Conservation (phyloP, 2,888 invertebrate species). For the Nysson spinosus region DNA sequence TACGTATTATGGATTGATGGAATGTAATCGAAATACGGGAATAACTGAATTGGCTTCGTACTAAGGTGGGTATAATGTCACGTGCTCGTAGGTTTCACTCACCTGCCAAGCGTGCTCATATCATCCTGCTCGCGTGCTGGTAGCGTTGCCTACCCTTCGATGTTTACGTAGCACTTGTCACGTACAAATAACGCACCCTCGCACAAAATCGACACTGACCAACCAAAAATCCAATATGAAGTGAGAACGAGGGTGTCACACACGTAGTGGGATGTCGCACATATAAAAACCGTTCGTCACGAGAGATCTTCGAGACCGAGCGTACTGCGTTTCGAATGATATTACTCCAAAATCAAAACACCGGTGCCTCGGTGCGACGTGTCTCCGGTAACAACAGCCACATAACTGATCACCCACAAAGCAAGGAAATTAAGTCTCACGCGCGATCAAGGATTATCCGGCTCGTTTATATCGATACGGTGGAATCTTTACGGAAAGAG, state of each 20-base stretch:
- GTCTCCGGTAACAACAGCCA: conserved; percentile 5
- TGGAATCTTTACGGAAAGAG: no score
- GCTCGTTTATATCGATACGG: not conserved
- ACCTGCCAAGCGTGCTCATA: conserved; percentile 77
- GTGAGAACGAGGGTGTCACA: conserved; percentile 9
- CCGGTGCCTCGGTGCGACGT: not conserved
- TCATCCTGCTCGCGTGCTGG: conserved; percentile 71
- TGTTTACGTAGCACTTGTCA: conserved; percentile 56
- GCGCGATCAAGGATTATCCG: not conserved
- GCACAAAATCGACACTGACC: conserved; percentile 55
- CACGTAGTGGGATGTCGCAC: conserved; percentile 2
- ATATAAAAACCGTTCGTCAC: not conserved
- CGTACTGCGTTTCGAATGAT: not conserved
- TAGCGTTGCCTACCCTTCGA: conserved; percentile 53
- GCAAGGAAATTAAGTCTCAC: not conserved
- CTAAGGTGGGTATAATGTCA: no score
- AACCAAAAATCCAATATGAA: conserved; percentile 32
- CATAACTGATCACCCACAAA: conserved; percentile 20
- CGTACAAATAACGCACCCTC: conserved; percentile 50
- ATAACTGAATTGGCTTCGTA: no score
- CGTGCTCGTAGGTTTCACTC: conserved; percentile 63
- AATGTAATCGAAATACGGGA: no score
- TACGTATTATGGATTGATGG: no score
- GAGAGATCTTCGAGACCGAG: not conserved
- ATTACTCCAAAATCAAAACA: not conserved